Base-by-base conservation (phyloP, 2,113 vertebrate species). In the Nymphicus hollandicus region DNA sequence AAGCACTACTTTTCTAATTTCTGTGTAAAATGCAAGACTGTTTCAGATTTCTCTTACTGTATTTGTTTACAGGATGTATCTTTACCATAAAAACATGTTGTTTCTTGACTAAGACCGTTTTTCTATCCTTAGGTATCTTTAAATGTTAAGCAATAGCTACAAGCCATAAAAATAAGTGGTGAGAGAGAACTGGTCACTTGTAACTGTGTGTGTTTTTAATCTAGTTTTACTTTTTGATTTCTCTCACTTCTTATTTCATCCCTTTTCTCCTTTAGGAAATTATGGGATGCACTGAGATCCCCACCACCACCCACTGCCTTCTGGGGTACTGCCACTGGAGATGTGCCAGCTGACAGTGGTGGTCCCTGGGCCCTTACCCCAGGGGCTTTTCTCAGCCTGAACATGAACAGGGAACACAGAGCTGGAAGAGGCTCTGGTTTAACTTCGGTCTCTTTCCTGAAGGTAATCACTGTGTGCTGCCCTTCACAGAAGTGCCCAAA, bases 271-370 rank as follows among this genome's bases (percentile, higher is more conserved):
- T 64, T 69, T 4, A 76, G 64, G 35, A 72, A 53, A 70, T 33
- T 55, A 35, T 69, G 18, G 16, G 20, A 20, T 33, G 13, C 27
- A 29, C 41, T 17, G 27, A 46, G n/a, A 78, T 74, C 23, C 10
- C 46, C 37, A 37, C 15, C 73, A 55, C 24, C 13, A 7, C 24
- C 49, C 1, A 0, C 0, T 55, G 17, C 15, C 27, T n/a, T 53
- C 9, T n/a, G 16, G 37, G 24, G 16, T 41, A 37, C 31, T 82
- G 63, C 52, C 39, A 4, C 58, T 61, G 63, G 22, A 72, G 39
- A 19, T 41, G 7, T 10, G 27, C 28, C 3, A 10, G 47, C 35
- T 88, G 73, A 28, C 3, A 17, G 19, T 2, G 0, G 2, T 31
- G 5, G 1, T 19, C 9, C 18, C 9, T 33, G 10, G 18, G 35